Evolutionary conservation across 1,140 invertebrate species (phyloP).

Genomic region (Palaemon carinicauda): DNA sequence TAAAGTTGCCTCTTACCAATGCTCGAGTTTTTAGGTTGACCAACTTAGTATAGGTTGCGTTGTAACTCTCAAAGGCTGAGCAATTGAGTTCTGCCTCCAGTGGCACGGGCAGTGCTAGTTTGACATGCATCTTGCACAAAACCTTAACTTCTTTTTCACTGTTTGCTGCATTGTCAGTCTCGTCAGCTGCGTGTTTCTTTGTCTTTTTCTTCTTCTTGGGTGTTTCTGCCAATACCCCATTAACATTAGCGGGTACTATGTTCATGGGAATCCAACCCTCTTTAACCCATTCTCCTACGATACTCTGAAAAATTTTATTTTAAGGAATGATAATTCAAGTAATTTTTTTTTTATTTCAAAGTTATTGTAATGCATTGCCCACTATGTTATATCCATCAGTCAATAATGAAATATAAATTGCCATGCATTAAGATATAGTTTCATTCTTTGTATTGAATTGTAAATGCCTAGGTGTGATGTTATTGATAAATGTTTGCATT

Average conservation of each 20-base stretch:
- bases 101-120: slow-evolving; percentile 10
- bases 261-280: slow-evolving; percentile 33
- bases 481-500: too few relatives aligned
- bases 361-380: too few relatives aligned
- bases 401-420: neutral
- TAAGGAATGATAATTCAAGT: neutral
- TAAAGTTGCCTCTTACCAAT: neutral
- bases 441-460: too few relatives aligned
- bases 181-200: too few relatives aligned
- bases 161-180: neutral
- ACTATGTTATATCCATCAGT: too few relatives aligned
- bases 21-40: neutral
- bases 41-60: slow-evolving; percentile 10
- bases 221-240: neutral
- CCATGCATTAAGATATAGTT: neutral
- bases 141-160: neutral
- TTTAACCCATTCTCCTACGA: slow-evolving; percentile 14
- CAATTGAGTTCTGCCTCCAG: neutral
- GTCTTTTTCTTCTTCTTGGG: slow-evolving; percentile 19
- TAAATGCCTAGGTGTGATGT: too few relatives aligned
- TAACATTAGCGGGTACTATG: neutral
- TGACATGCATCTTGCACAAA: slow-evolving; percentile 30
- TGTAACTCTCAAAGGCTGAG: slow-evolving; percentile 33
- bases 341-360: too few relatives aligned
- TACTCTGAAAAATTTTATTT: neutral